A percentile compares a stretch with the other conserved stretches of the same genome.
phyloP scores from a whole-genome alignment of 2,888 invertebrate genomes.

The Caenorhabditis angaria region DNA sequence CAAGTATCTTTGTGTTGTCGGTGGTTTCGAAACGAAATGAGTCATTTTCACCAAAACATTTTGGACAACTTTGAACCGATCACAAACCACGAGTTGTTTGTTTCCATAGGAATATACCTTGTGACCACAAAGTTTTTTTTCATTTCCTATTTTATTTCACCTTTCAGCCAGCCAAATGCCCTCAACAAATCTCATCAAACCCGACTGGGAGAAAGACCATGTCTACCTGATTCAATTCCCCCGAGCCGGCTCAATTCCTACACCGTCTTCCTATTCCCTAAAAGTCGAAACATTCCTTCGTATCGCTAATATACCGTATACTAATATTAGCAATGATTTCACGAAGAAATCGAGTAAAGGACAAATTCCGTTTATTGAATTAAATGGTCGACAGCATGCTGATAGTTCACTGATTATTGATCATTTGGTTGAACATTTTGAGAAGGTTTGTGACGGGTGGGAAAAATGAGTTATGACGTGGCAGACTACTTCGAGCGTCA shows the following conservation, averaged over 20 bases:
- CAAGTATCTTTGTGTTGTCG: too few species aligned
- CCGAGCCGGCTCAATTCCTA: slow-evolving; percentile 87
- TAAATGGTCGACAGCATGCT: slow-evolving; percentile 92
- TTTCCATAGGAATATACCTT: too few species aligned
- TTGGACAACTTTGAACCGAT: too few species aligned
- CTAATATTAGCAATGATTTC: slow-evolving; percentile 75
- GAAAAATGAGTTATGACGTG: too few species aligned
- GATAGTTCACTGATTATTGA: slow-evolving; percentile 87
- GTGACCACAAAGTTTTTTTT: too few species aligned
- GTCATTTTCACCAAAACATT: too few species aligned
- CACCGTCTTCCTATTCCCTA: slow-evolving; percentile 89
- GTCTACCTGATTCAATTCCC: slow-evolving; percentile 94
- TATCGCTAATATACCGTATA: slow-evolving; percentile 89
- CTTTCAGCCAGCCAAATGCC: too few species aligned
- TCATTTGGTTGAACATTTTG: slow-evolving; percentile 44
- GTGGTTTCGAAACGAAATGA: too few species aligned
- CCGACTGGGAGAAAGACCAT: slow-evolving; percentile 77
- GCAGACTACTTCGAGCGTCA: too few species aligned
- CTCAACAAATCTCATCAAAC: slow-evolving; percentile 56
- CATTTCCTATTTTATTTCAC: too few species aligned
- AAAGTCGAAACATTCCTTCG: slow-evolving; percentile 96
- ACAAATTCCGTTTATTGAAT: slow-evolving; percentile 86
- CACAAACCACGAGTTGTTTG: too few species aligned
- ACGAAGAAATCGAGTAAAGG: slow-evolving; percentile 58
- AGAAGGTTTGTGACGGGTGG: too few species aligned